phyloP scores from a whole-genome alignment of 1,140 invertebrate species.

The Brachionus calyciflorus region DNA sequence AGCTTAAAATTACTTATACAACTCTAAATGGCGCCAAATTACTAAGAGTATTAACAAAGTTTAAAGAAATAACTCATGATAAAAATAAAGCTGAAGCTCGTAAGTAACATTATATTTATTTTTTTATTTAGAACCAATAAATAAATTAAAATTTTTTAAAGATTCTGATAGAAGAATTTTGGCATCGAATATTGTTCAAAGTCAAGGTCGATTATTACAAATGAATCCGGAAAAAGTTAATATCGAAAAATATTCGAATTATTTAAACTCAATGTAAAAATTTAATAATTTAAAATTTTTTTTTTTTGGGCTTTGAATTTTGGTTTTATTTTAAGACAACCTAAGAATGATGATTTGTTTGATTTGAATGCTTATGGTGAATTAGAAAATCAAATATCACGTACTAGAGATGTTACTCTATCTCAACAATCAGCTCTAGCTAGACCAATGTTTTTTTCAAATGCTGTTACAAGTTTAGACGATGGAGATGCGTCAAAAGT shows the following conservation, averaged over 20 bases:
- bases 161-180: constrained; percentile 17
- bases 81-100: constrained; percentile 52
- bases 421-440: too few relatives aligned
- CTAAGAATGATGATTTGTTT: constrained; percentile 2
- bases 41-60: constrained; percentile 52
- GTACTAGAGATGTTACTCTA: not conserved
- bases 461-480: not conserved
- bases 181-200: constrained; percentile 8
- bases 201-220: not conserved
- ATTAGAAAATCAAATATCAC: not conserved
- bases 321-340: not conserved
- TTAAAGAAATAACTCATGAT: constrained; percentile 51
- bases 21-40: constrained; percentile 53
- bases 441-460: not conserved
- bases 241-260: not conserved
- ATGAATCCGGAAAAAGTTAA: not conserved
- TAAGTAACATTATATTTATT: constrained; percentile 47
- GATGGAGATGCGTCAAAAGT: constrained; percentile 8
- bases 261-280: not conserved
- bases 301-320: not conserved
- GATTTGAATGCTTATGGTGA: not conserved
- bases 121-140: not conserved
- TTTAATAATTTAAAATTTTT: not conserved
- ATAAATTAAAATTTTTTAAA: not conserved
- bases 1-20: constrained; percentile 54